These are phyloP conservation scores for Entomyzon cyanotis DNA, from an alignment of 2,113 vertebrate species.

Conservation along the genomic window DNA sequence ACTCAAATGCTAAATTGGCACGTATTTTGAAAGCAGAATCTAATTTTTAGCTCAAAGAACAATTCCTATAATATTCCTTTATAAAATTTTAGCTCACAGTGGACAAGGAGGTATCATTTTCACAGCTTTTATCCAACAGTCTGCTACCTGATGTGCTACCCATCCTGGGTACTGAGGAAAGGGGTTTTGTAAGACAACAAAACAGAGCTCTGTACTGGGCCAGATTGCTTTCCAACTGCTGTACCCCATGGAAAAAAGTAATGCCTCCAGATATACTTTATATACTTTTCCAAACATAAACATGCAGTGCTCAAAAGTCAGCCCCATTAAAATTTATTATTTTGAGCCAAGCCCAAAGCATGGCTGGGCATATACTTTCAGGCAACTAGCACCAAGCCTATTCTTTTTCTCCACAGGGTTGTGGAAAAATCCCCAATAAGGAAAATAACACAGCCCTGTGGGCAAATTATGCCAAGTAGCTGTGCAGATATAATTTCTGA, in stretches of 20 bases:
- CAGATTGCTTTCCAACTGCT: not conserved
- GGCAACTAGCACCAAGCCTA: not conserved
- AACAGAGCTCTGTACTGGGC: not conserved
- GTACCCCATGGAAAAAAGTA: not conserved
- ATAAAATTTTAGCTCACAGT: not conserved
- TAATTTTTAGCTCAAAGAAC: not conserved
- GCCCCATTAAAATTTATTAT: not conserved
- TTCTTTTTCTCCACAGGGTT: not conserved
- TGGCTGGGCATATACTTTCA: not conserved
- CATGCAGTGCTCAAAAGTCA: not conserved
- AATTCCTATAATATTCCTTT: not conserved
- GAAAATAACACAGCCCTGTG: not conserved
- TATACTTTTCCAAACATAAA: not conserved
- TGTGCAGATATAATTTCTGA: not conserved
- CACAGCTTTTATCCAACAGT: not conserved
- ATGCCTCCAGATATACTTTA: not conserved
- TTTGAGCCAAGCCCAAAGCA: not conserved
- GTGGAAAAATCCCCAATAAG: conserved; percentile 2
- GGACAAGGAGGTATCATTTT: not conserved
- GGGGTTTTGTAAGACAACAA: not conserved
- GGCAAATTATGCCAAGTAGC: not conserved
- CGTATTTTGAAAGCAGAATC: not conserved
- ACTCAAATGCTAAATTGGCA: not conserved
- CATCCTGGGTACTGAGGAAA: not conserved
- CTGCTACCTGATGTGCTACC: not conserved